phyloP scores from a whole-genome alignment of 1,140 invertebrate species.

The Cyrtorhinus lividipennis region DNA sequence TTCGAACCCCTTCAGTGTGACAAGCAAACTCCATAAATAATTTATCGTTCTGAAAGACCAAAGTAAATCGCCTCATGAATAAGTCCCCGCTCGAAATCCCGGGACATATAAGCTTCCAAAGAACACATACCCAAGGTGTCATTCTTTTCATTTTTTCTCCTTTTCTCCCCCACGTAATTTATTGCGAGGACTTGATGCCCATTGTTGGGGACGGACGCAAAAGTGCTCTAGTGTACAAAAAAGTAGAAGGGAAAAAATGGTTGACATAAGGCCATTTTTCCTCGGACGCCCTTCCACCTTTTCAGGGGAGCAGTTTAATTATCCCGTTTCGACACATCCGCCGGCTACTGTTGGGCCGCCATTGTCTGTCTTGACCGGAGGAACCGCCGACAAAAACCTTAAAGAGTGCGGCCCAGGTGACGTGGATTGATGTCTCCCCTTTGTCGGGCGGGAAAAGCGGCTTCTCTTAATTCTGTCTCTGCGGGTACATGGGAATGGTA shows the following conservation, averaged over 20 bases:
- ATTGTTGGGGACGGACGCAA: background rate
- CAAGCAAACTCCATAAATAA: background rate
- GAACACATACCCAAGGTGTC: background rate
- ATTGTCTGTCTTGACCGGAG: background rate
- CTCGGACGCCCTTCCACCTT: background rate
- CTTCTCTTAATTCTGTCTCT: conserved; percentile 2
- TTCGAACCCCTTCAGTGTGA: too few species aligned
- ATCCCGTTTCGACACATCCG: conserved; percentile 9
- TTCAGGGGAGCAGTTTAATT: background rate
- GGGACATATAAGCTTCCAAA: background rate
- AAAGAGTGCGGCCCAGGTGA: background rate
- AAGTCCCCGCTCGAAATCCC: background rate
- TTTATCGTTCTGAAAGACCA: background rate
- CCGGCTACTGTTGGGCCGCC: conserved; percentile 2
- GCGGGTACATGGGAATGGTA: background rate
- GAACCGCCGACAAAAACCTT: conserved; percentile 4
- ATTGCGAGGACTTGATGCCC: background rate
- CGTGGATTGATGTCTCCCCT: conserved; percentile 7
- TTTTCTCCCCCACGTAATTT: background rate
- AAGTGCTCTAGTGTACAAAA: background rate
- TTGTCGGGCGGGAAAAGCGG: background rate
- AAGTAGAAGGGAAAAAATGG: background rate
- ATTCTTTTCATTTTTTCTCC: background rate
- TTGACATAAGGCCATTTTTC: conserved; percentile 9
- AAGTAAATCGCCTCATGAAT: background rate